phyloP scores from a whole-genome alignment of 2,888 invertebrate species.

The Fragum whitleyi region DNA sequence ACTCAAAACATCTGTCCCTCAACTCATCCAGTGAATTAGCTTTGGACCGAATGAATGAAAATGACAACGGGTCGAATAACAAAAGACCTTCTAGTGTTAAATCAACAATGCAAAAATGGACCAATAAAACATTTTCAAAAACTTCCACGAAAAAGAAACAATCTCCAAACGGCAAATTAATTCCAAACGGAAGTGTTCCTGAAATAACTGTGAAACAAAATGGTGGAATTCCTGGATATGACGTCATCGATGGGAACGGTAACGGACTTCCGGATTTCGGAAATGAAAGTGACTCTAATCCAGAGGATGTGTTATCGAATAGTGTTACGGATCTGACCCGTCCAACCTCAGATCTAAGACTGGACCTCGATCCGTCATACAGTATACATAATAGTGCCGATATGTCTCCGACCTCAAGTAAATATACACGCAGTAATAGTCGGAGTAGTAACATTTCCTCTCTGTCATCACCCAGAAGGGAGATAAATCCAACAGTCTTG shows the following conservation, averaged over 20 bases:
- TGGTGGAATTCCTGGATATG: slow-evolving; percentile 24
- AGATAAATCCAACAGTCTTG: slow-evolving; percentile 75
- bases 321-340: slow-evolving; percentile 64
- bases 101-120: slow-evolving; percentile 74
- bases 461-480: slow-evolving; percentile 65
- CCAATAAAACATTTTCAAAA: slow-evolving; percentile 73
- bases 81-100: slow-evolving; percentile 61
- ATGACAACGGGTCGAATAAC: slow-evolving; percentile 34
- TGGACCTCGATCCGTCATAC: slow-evolving; percentile 45
- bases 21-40: background rate
- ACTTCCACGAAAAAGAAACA: slow-evolving; percentile 66
- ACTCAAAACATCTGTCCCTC: slow-evolving; percentile 41
- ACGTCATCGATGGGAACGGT: slow-evolving; percentile 35
- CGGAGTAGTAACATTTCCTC: slow-evolving; percentile 43
- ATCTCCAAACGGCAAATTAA: slow-evolving; percentile 25
- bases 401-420: slow-evolving; percentile 49
- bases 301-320: slow-evolving; percentile 45
- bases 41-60: slow-evolving; percentile 32
- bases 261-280: slow-evolving; percentile 7
- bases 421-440: slow-evolving; percentile 56
- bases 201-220: slow-evolving; percentile 39
- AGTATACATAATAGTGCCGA: slow-evolving; percentile 25
- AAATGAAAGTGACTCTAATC: slow-evolving; percentile 29
- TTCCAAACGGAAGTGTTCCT: slow-evolving; percentile 49
- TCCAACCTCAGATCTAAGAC: slow-evolving; percentile 52